Percentiles rank a stretch among this genome's conserved stretches.
phyloP scores from a whole-genome alignment of 2,797 vertebrate genomes.

The Xiphorhynchus erythropygius region DNA sequence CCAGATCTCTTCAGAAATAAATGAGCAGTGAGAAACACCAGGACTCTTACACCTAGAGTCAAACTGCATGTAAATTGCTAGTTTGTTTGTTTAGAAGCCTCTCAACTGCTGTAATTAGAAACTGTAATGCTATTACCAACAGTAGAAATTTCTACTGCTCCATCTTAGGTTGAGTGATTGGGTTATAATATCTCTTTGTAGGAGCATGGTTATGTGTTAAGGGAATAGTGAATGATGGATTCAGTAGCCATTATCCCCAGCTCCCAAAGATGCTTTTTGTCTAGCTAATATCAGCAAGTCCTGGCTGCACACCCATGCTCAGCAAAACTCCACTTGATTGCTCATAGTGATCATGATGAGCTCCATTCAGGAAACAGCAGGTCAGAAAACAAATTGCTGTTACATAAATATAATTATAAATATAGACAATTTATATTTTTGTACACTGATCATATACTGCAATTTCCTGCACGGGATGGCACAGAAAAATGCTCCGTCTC shows the following conservation, averaged over 20 bases:
- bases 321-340: conserved; percentile 27
- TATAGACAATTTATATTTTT: conserved; percentile 10
- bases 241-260: not conserved
- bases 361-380: conserved; percentile 17
- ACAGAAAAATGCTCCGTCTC: not conserved
- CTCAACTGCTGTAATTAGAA: not conserved
- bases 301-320: not conserved
- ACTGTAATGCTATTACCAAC: not conserved
- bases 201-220: not conserved
- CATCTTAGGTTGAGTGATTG: not conserved
- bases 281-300: not conserved
- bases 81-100: not conserved
- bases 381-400: conserved; percentile 12
- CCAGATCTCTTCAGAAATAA: not conserved
- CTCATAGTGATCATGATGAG: conserved; percentile 14
- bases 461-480: not conserved
- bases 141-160: not conserved
- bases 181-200: not conserved
- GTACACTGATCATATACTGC: not conserved
- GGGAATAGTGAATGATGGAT: not conserved
- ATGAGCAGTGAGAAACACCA: not conserved
- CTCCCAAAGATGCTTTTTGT: not conserved
- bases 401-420: conserved; percentile 19
- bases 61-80: not conserved
- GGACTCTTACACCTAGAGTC: not conserved